phyloP scores from a whole-genome alignment of 2,888 invertebrate species.

The Argyresthia goedartella region DNA sequence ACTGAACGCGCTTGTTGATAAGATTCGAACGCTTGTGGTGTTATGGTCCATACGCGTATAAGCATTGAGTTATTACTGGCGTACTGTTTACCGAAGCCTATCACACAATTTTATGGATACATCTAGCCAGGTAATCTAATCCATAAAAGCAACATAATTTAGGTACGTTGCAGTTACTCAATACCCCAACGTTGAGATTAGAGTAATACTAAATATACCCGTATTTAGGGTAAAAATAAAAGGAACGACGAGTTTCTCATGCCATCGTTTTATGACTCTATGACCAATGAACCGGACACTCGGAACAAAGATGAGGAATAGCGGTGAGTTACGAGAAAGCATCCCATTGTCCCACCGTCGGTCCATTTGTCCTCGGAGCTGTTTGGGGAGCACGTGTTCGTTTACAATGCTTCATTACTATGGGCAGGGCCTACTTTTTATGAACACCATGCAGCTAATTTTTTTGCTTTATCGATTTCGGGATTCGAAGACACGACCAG shows the following conservation, averaged over 20 bases:
- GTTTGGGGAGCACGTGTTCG: constrained; percentile 16
- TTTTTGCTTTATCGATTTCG: neutral
- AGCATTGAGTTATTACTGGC: too few species aligned
- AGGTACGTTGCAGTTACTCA: too few species aligned
- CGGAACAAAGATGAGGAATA: constrained; percentile 14
- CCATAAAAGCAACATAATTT: too few species aligned
- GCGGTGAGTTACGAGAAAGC: constrained; percentile 18
- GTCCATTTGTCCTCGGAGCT: constrained; percentile 11
- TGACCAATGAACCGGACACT: constrained; percentile 10
- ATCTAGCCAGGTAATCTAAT: too few species aligned
- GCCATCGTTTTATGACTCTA: constrained; percentile 11
- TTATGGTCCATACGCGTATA: too few species aligned
- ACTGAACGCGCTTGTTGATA: too few species aligned
- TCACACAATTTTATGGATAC: too few species aligned
- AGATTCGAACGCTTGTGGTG: too few species aligned
- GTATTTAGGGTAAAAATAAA: neutral
- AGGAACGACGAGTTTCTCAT: neutral
- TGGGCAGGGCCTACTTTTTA: neutral
- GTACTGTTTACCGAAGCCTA: too few species aligned
- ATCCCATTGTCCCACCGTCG: constrained; percentile 14
- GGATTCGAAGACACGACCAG: neutral
- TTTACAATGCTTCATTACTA: neutral
- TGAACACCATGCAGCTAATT: neutral
- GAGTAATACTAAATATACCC: neutral
- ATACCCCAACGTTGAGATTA: neutral